A percentile compares a stretch with the other conserved stretches of the same genome.
Evolutionary conservation across 2,888 invertebrate genomes (phyloP).

Genomic region (Dorcus parallelipipedus): DNA sequence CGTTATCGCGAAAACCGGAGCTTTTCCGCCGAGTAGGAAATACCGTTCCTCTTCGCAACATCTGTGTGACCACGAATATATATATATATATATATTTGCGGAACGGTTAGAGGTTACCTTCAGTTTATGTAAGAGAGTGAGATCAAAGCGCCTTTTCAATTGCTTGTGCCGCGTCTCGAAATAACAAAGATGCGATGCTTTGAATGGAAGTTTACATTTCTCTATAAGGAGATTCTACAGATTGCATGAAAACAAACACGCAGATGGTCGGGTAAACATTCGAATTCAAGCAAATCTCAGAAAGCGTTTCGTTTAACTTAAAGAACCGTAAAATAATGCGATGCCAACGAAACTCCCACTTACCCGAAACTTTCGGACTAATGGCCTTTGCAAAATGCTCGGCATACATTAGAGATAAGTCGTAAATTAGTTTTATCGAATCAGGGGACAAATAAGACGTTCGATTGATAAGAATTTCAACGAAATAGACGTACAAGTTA

Average conservation of each 20-base stretch:
- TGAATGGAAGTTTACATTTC: conserved; percentile 41
- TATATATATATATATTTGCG: conserved; percentile 9
- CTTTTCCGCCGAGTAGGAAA: neutral
- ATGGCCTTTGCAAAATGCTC: conserved; percentile 22
- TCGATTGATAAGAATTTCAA: conserved; percentile 27
- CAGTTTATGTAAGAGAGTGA: conserved; percentile 9
- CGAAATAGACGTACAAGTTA: conserved; percentile 24
- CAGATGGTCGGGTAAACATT: conserved; percentile 29
- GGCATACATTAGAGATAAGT: conserved; percentile 23
- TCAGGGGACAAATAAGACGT: conserved; percentile 28
- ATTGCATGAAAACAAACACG: conserved; percentile 45
- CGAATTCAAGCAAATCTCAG: conserved; percentile 24
- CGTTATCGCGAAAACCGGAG: conserved; percentile 8
- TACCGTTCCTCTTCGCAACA: neutral
- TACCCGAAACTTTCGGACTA: conserved; percentile 22
- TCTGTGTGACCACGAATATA: conserved; percentile 1
- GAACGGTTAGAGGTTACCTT: conserved; percentile 11
- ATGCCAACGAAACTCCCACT: conserved; percentile 1
- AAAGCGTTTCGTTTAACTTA: conserved; percentile 3
- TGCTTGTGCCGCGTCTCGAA: conserved; percentile 6
- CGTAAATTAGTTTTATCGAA: conserved; percentile 23
- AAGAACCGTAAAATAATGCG: conserved; percentile 10
- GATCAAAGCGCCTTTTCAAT: conserved; percentile 13
- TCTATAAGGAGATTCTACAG: conserved; percentile 38
- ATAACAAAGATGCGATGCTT: conserved; percentile 19